These are phyloP conservation scores for Eristalis intricaria DNA, from an alignment of 2,888 invertebrate genomes.

Conservation along the genomic window DNA sequence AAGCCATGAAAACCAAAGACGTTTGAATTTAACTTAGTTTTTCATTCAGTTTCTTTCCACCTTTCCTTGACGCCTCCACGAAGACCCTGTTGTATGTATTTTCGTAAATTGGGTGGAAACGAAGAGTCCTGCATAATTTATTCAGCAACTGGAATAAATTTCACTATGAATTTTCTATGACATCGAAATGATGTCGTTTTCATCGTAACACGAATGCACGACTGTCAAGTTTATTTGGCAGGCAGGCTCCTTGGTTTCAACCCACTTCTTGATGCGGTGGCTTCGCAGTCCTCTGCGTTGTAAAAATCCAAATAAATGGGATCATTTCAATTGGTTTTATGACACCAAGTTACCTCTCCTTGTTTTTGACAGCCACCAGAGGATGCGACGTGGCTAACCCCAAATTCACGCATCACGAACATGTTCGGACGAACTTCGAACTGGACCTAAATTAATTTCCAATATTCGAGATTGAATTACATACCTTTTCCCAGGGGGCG, in stretches of 20 bases:
- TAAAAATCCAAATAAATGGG: constrained; percentile 63
- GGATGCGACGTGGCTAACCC: constrained; percentile 40
- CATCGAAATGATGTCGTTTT: constrained; percentile 34
- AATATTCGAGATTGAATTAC: constrained; percentile 64
- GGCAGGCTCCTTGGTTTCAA: background rate
- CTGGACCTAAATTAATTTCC: constrained; percentile 59
- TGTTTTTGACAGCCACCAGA: background rate
- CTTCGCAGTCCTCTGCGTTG: constrained; percentile 7
- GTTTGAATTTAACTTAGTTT: background rate
- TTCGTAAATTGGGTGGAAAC: constrained; percentile 51
- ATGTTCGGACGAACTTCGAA: constrained; percentile 21
- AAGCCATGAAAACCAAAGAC: background rate
- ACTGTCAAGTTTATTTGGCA: constrained; percentile 30
- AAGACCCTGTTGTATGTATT: background rate
- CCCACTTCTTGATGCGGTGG: background rate
- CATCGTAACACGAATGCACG: constrained; percentile 8
- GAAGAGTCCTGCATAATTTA: constrained; percentile 45
- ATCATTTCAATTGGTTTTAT: constrained; percentile 60
- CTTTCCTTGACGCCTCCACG: constrained; percentile 15
- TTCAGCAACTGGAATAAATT: constrained; percentile 44
- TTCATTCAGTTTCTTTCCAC: background rate
- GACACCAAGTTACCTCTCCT: constrained; percentile 33
- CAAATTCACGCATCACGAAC: constrained; percentile 54
- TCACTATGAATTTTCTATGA: constrained; percentile 47
- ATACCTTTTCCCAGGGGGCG: constrained; percentile 31